Evolutionary conservation across 2,888 invertebrate species (phyloP).

Genomic region (Epicampocera succincta): DNA sequence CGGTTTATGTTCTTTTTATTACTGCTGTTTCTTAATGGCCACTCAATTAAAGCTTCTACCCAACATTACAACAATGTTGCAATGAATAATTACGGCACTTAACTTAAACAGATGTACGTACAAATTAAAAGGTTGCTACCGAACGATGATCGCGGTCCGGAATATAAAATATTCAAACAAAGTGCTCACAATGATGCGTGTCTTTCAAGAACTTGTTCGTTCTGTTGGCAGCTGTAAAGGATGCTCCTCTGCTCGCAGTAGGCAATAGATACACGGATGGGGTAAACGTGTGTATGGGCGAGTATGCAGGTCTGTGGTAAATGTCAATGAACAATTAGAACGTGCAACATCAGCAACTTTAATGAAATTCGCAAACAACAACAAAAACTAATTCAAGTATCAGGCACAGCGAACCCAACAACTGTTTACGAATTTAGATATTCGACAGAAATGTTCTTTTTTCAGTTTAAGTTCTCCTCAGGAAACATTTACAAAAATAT

Average conservation of each 20-base stretch:
- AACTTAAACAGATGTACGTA: slow-evolving; percentile 7
- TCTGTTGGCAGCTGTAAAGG: not conserved
- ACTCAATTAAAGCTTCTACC: slow-evolving; percentile 41
- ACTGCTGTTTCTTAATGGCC: slow-evolving; percentile 34
- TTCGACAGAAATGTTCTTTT: not conserved
- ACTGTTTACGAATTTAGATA: not conserved
- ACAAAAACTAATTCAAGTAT: not conserved
- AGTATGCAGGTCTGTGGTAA: slow-evolving; percentile 27
- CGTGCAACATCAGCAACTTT: not conserved
- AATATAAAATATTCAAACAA: slow-evolving; percentile 24
- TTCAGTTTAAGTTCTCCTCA: slow-evolving; percentile 6
- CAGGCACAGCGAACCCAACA: not conserved
- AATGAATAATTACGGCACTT: not conserved
- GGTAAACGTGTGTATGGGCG: too few relatives aligned
- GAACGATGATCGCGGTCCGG: not conserved
- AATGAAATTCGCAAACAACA: slow-evolving; percentile 2
- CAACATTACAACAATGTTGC: slow-evolving; percentile 48
- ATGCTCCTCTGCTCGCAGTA: not conserved
- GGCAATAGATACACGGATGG: slow-evolving; percentile 19
- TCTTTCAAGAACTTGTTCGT: slow-evolving; percentile 4
- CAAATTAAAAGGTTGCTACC: not conserved
- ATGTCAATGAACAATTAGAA: slow-evolving; percentile 39
- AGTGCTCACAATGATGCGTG: slow-evolving; percentile 32
- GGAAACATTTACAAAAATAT: slow-evolving; percentile 18
- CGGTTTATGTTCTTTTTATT: slow-evolving; percentile 41